Evolutionary conservation across 2,113 vertebrate species (phyloP), one percentile per base, ranked within the genome.

Genomic region (Indicator maculatus): DNA sequence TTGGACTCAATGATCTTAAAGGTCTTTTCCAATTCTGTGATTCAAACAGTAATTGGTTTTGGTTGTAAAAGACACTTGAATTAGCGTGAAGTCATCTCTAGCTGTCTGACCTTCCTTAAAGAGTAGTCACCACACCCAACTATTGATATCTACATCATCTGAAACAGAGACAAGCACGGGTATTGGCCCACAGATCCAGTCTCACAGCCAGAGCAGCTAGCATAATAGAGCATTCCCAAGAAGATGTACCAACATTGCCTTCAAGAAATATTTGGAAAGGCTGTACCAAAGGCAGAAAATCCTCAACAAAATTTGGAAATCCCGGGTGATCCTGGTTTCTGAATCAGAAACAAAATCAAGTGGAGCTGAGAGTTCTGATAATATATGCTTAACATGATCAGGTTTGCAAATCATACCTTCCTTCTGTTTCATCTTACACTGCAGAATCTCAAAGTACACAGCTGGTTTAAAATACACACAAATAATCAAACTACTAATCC

Each of bases 401-500:
- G 5, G 58, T 83, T 76, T 75, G 80, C 52, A 93, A 85, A 91
- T 66, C 1, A 7, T 47, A 28, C 28, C 70, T 74, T 87, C 17
- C 5, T 65, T 24, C 21, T 56, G 39, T 79, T 92, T 96, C 69
- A 55, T 76, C 86, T 95, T 67, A 27, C 65, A 45, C 80, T 78
- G 21, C 56, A 93, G 89, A 75, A 74, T 88, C 79, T 60, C 65
- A 20, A 95, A 93, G 64, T 81, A 89, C n/a, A 76, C 30, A 81
- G 75, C 55, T 90, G 55, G 31, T 85, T 95, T 90, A 86, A 86
- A 90, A 94, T 16, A 81, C 19, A 59, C 9, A 44, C 19, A 92
- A 75, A 79, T 18, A 91, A 89, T n/a, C 16, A 55, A 93, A 77
- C 41, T 53, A 67, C 8, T 47, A 66, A 78, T 45, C 16, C 17